Conservation (phyloP, 2,888 invertebrate genomes). For the Eupithecia abbreviata region DNA sequence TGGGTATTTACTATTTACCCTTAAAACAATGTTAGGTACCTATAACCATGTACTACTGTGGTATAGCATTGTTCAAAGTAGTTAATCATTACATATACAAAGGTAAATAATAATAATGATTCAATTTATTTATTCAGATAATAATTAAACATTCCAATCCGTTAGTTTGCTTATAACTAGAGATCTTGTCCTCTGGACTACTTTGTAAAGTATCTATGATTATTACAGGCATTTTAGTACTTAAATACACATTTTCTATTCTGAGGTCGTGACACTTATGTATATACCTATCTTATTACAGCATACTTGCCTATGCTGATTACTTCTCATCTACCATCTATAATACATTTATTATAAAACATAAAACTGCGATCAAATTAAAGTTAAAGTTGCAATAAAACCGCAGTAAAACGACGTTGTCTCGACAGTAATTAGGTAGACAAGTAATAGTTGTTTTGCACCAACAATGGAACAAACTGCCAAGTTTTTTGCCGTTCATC, state of each 20-base stretch:
- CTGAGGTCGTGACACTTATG: background rate
- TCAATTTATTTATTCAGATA: no score
- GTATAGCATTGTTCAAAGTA: no score
- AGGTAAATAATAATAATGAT: no score
- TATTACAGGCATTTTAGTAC: no score
- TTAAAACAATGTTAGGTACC: background rate
- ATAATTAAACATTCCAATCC: no score
- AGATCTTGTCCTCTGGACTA: no score
- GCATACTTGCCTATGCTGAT: no score
- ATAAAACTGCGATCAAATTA: background rate
- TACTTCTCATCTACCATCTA: background rate
- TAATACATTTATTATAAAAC: background rate
- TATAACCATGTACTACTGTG: no score
- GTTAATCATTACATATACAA: no score
- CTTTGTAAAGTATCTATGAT: no score
- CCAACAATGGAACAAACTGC: slow-evolving; percentile 40
- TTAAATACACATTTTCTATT: background rate
- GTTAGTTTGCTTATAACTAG: no score
- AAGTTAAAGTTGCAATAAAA: background rate
- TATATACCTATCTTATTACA: no score
- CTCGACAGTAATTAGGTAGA: background rate
- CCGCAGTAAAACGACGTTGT: background rate
- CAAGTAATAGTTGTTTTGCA: background rate
- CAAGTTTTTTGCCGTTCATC: slow-evolving; percentile 46
- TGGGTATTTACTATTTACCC: background rate